Conservation (phyloP, 2,888 invertebrate species). For the Therioaphis trifolii region DNA sequence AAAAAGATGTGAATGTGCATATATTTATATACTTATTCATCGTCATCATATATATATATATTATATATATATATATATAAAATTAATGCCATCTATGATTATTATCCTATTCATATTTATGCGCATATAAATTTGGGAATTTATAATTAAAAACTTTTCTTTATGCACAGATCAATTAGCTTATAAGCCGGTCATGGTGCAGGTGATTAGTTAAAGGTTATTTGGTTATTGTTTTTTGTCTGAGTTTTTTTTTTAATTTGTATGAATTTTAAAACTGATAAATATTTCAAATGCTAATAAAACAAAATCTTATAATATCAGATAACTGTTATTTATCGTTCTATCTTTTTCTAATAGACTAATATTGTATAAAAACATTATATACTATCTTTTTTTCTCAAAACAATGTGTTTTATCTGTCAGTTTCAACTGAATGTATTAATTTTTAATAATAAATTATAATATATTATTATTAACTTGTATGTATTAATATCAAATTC, state of each 20-base stretch:
- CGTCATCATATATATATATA: too few species aligned
- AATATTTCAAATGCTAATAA: not conserved
- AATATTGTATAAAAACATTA: slow-evolving; percentile 45
- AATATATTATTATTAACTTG: slow-evolving; percentile 48
- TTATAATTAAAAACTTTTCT: slow-evolving; percentile 30
- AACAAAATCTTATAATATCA: slow-evolving; percentile 23
- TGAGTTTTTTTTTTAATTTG: slow-evolving; percentile 37
- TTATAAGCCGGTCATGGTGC: slow-evolving; percentile 58
- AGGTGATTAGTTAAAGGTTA: slow-evolving; percentile 54
- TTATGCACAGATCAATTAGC: slow-evolving; percentile 57
- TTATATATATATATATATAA: slow-evolving; percentile 15
- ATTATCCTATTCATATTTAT: slow-evolving; percentile 53
- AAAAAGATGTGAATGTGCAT: slow-evolving; percentile 7
- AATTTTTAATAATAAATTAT: slow-evolving; percentile 57
- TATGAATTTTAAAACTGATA: slow-evolving; percentile 38
- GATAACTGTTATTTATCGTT: slow-evolving; percentile 32
- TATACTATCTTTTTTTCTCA: slow-evolving; percentile 43
- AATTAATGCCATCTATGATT: slow-evolving; percentile 50
- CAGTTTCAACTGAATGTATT: slow-evolving; percentile 49
- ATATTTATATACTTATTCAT: too few species aligned
- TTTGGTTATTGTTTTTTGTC: slow-evolving; percentile 59
- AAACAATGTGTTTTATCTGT: slow-evolving; percentile 51
- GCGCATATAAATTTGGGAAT: slow-evolving; percentile 43
- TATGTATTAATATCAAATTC: slow-evolving; percentile 33
- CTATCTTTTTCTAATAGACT: slow-evolving; percentile 56